Conservation (phyloP, 2,888 invertebrate species). For the Drosophila seclusa region DNA sequence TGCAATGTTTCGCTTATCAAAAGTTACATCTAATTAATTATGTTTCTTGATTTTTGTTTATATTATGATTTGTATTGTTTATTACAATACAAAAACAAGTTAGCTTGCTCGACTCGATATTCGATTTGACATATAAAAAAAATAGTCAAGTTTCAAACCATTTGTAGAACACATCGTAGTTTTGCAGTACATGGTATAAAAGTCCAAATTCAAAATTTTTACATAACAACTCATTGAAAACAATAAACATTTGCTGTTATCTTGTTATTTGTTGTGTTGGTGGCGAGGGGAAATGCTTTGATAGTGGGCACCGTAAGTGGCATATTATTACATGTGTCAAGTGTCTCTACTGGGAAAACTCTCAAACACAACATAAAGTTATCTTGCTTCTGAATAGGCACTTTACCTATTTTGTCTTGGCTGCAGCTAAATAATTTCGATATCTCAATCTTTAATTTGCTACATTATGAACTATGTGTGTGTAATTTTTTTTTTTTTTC, state of each 20-base stretch:
- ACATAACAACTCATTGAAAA: conserved; percentile 32
- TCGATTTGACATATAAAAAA: conserved; percentile 50
- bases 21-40: conserved; percentile 59
- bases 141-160: conserved; percentile 70
- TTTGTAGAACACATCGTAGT: conserved; percentile 72
- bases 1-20: conserved; percentile 61
- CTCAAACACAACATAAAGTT: conserved; percentile 14
- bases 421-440: conserved; percentile 26
- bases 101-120: conserved; percentile 55
- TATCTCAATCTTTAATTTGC: conserved; percentile 21
- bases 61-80: conserved; percentile 12
- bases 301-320: conserved; percentile 21
- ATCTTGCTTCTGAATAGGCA: conserved; percentile 4
- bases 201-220: conserved; percentile 30
- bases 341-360: not conserved
- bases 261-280: conserved; percentile 2
- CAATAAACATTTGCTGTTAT: conserved; percentile 15
- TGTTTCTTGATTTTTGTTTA: conserved; percentile 17
- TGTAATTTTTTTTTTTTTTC: not conserved
- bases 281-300: conserved; percentile 43
- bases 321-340: conserved; percentile 6
- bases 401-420: conserved; percentile 17
- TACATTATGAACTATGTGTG: conserved; percentile 10
- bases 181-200: conserved; percentile 62
- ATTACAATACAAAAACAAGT: conserved; percentile 56